Base-by-base conservation (phyloP, 2,797 vertebrate species). In the Discoglossus pictus region DNA sequence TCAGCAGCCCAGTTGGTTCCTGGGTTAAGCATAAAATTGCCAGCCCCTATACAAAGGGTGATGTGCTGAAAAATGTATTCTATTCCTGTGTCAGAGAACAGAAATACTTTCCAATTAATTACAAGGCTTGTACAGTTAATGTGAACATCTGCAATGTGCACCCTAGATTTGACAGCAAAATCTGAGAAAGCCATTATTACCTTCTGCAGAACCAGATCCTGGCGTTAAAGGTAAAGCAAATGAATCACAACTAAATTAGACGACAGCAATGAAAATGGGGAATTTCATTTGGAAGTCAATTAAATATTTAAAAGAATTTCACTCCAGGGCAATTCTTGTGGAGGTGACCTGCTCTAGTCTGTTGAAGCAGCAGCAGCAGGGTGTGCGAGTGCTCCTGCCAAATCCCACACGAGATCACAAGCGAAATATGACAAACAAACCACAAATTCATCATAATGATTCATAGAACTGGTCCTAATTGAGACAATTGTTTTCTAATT, bases 281-380 rank as follows among this genome's bases (percentile, higher is more conserved):
- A 7, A 11, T 38, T 35, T 54, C 3, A 21, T 38, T 55, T 38
- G 18, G 11, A 55, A 55, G 39, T 55, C 52, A 39, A 55, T 55
- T 38, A 55, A 55, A 55, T 39, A 55, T 55, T 55, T 39, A 55
- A 48, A 55, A 23, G 52, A 55, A 38, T 8, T 38, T 34, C 52
- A 55, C 52, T 54, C 11, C 18, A 55, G 52, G 52, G 52, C 52
- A 55, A 21, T 38, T 55, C 52, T 55, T 18, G 38, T 55, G 34
- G 34, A 55, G 52, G 52, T 55, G 52, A 55, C 52, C 52, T 55
- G 52, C 18, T 55, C 39, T 21, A 6, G 27, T 23, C 16, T 34
- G 25, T 16, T 6, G 31, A 35, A 52, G 2, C 27, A 34, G 27
- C n/a, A 24, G 25, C 17, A 55, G 52, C 35, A 38, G 52, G 31